phyloP scores from a whole-genome alignment of 2,888 invertebrate species.

The Rotaria macrura region DNA sequence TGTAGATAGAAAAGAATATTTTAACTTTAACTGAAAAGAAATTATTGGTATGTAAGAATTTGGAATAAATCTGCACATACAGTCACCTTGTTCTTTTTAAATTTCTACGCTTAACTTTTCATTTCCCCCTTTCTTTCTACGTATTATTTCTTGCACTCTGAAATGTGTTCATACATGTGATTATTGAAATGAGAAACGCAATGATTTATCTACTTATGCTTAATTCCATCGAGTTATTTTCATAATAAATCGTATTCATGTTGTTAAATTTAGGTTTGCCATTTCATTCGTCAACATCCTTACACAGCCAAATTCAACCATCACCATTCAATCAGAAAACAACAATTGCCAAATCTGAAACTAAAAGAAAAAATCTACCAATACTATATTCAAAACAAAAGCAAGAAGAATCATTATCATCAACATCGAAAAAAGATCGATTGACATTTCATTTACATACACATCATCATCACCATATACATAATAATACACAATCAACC shows the following conservation, averaged over 20 bases:
- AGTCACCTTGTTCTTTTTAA: not conserved
- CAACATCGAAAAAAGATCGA: not conserved
- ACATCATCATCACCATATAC: conserved; percentile 20
- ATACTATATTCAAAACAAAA: too few relatives aligned
- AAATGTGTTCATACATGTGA: not conserved
- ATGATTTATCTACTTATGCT: too few relatives aligned
- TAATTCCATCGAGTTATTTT: too few relatives aligned
- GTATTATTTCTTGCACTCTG: not conserved
- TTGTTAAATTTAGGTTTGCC: not conserved
- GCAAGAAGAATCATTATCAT: not conserved
- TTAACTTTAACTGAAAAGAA: not conserved
- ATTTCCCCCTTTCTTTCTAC: not conserved
- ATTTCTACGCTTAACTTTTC: not conserved
- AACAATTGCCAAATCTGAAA: not conserved
- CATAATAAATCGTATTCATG: too few relatives aligned
- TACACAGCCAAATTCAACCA: not conserved
- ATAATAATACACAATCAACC: not conserved
- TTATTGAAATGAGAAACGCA: not conserved
- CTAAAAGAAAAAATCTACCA: not conserved
- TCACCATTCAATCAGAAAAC: not conserved
- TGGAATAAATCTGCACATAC: not conserved
- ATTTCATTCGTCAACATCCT: not conserved
- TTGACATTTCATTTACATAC: not conserved
- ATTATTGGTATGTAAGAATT: not conserved
- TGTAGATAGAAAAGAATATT: not conserved